Evolutionary conservation across 2,888 invertebrate genomes (phyloP).

Genomic region (Ariolimax columbianus): DNA sequence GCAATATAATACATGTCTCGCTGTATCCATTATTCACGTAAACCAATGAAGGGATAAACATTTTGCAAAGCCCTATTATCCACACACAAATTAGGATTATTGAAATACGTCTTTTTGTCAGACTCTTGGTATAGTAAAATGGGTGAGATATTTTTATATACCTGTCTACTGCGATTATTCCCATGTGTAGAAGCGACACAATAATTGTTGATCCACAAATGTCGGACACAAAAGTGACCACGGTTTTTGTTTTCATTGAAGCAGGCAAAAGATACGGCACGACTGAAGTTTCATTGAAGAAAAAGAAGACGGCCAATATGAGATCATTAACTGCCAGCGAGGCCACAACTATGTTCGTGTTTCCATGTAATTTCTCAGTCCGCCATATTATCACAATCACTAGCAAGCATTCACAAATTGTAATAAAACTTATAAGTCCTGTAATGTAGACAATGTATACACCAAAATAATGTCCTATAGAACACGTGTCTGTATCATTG

Average conservation of each 20-base stretch:
- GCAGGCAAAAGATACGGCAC: not conserved
- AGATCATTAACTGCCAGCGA: not conserved
- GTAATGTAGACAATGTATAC: not conserved
- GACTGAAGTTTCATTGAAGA: not conserved
- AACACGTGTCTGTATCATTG: not conserved
- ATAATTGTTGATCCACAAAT: not conserved
- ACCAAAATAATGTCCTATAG: not conserved
- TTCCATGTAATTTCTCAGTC: not conserved
- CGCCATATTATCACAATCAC: not conserved
- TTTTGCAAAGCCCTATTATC: not conserved
- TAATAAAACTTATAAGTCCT: no score
- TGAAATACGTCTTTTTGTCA: not conserved
- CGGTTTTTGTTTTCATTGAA: not conserved
- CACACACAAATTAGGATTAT: not conserved
- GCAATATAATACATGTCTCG: no score
- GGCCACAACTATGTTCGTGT: not conserved
- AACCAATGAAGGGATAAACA: no score
- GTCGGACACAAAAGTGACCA: not conserved
- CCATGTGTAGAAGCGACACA: slow-evolving; percentile 14
- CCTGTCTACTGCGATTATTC: slow-evolving; percentile 14
- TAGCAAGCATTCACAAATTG: not conserved
- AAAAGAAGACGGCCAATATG: not conserved
- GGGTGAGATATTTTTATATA: slow-evolving; percentile 24
- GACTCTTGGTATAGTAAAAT: not conserved
- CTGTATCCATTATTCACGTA: no score